A percentile compares a stretch with the other conserved stretches of the same genome.
Evolutionary conservation across 2,888 invertebrate genomes (phyloP).

Genomic region (Hanleya hanleyi): DNA sequence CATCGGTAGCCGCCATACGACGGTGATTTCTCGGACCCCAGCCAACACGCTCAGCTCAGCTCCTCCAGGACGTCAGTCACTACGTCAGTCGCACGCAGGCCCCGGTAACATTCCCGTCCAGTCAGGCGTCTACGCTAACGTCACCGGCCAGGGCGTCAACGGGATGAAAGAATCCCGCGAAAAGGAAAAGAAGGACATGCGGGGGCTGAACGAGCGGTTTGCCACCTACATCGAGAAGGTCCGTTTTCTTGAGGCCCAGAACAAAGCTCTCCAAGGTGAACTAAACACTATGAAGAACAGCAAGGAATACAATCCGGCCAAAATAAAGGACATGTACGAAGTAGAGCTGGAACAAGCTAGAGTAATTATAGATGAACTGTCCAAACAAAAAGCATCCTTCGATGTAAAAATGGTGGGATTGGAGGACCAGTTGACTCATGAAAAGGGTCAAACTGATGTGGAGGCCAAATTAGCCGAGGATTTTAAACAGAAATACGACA

Average conservation of each 20-base stretch:
- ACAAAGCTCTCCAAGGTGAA: slow-evolving; percentile 66
- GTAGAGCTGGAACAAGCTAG: slow-evolving; percentile 74
- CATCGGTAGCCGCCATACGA: background rate
- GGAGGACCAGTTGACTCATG: slow-evolving; percentile 70
- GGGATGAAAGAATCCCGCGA: slow-evolving; percentile 73
- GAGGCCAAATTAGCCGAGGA: slow-evolving; percentile 24
- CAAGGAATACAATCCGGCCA: slow-evolving; percentile 60
- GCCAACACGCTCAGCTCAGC: background rate
- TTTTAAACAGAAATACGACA: slow-evolving; percentile 43
- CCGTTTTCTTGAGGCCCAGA: slow-evolving; percentile 71
- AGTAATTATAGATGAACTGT: slow-evolving; percentile 73
- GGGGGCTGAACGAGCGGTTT: slow-evolving; percentile 75
- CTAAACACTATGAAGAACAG: slow-evolving; percentile 57
- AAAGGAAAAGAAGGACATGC: slow-evolving; percentile 75
- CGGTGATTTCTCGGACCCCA: background rate
- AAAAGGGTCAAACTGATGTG: slow-evolving; percentile 14
- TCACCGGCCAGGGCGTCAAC: slow-evolving; percentile 67
- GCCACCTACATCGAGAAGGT: slow-evolving; percentile 75
- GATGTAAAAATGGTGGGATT: slow-evolving; percentile 72
- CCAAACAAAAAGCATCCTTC: slow-evolving; percentile 73
- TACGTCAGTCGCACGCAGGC: background rate
- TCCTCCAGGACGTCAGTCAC: background rate
- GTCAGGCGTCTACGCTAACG: slow-evolving; percentile 41
- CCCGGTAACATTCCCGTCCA: background rate
- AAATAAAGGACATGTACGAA: slow-evolving; percentile 73